Base-by-base conservation (phyloP, 2,888 invertebrate species). In the Beris chalybata region DNA sequence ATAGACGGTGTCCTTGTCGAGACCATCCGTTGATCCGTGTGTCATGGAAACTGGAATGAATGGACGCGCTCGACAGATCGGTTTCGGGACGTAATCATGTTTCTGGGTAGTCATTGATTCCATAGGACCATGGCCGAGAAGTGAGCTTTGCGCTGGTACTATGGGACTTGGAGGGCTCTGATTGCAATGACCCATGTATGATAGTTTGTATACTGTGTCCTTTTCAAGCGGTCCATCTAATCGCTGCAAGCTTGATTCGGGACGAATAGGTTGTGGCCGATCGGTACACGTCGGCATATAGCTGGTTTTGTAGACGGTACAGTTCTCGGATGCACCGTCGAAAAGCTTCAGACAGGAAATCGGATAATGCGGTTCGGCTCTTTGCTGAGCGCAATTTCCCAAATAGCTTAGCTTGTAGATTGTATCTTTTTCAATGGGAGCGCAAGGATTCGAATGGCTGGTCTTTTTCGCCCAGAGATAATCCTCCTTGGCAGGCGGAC, bases 71-170 rank as follows among this genome's bases (percentile, higher is more conserved):
- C 73, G 75, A 32, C 48, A 63, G 66, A 82, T 82, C 0, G 86
- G 85, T 73, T 89, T 89, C 2, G 87, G 85, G 50, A 88, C 87
- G 74, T 82, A 91, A 80, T 90, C 90, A 75, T 89, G 89, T 48
- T 89, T 88, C 70, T 89, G 86, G 1, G 90, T 90, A 4, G 90
- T 89, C 65, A 87, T 78, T 70, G 87, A 87, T 79, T 89, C 88
- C 82, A 89, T 86, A 13, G 89, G 89, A 0, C 86, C 85, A 64
- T 74, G 73, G 38, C 78, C 79, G 11, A 75, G 72, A 47, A 79
- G 64, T 0, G 77, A 76, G 56, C 64, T 67, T 57, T 74, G 74
- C 64, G 71, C 71, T 5, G 81, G 81, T 0, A 73, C 64, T 58
- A 81, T 78, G 29, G 79, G 74, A 22, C 71, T 68, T 0, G 74